Percentiles rank a stretch among this genome's conserved stretches.
Evolutionary conservation across 1,140 invertebrate genomes (phyloP).

Genomic region (Bombus ignitus): DNA sequence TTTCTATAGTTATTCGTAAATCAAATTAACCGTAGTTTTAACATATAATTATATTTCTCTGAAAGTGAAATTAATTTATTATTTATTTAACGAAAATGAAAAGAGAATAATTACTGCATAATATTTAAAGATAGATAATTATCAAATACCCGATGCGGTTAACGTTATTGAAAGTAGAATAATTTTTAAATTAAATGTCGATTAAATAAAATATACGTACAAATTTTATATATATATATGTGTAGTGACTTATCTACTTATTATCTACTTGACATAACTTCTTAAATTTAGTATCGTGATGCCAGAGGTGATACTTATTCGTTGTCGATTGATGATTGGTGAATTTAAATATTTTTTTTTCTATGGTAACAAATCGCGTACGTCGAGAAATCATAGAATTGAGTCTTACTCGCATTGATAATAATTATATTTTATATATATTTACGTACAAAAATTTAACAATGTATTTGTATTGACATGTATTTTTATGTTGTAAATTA

Average conservation of each 20-base stretch:
- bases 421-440: background rate
- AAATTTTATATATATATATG: too few species aligned
- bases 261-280: background rate
- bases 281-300: background rate
- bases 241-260: too few species aligned
- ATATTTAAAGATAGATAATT: background rate
- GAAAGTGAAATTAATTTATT: background rate
- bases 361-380: background rate
- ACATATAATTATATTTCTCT: background rate
- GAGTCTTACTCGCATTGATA: background rate
- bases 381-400: background rate
- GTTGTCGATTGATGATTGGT: slow-evolving; percentile 1
- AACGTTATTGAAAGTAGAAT: background rate
- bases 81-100: background rate
- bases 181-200: background rate
- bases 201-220: background rate
- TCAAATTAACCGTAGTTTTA: background rate
- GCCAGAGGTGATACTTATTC: too few species aligned
- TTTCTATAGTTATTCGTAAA: background rate
- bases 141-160: background rate
- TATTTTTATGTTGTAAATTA: slow-evolving; percentile 27
- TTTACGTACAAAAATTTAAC: background rate
- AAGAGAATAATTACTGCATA: background rate
- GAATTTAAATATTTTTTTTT: background rate
- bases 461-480: background rate